Evolutionary conservation across 2,888 invertebrate species (phyloP), one percentile per base, ranked within the genome.

Genomic region (Hylaea fasciaria): DNA sequence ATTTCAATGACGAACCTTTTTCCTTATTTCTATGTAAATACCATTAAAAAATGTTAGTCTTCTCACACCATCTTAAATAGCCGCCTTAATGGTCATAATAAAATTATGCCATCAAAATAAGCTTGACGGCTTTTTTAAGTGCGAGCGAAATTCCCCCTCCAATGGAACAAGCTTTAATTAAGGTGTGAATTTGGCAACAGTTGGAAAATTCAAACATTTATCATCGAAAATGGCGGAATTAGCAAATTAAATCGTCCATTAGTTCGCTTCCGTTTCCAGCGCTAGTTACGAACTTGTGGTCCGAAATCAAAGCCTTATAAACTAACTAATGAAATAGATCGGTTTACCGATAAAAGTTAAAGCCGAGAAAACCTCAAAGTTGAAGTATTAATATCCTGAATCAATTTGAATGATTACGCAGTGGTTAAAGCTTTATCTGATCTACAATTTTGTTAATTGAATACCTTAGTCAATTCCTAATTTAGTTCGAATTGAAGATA

Each of bases 181-280:
- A 61, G 61, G 61, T 56, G 61, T 48, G 40, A 61, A 61, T 56
- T 61, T 43, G 46, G 46, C 51, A 55, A 40, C 47, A 56, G 51
- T 56, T 54, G 57, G 49, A 50, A 39, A 69, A 62, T 57, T 67
- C 59, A 63, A 61, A 67, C 64, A 65, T 69, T 67, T 67, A 57
- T 66, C 61, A 65, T 56, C 44, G 37, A 50, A 65, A 69, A 66
- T 67, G 66, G 65, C 46, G 52, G 61, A 62, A 67, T 69, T 66
- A 63, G 67, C 62, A 58, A 69, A 67, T 67, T 69, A 66, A 69
- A 67, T 67, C 59, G 64, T 63, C 57, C 65, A 62, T 64, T 66
- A 59, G 65, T 65, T 65, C 65, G 58, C 57, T 57, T 49, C 47
- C 53, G 50, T 50, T 35, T 51, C 37, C 39, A 47, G 51, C 48